These are phyloP conservation scores for Lysandra coridon DNA, from an alignment of 2,888 invertebrate genomes.

Conservation along the genomic window DNA sequence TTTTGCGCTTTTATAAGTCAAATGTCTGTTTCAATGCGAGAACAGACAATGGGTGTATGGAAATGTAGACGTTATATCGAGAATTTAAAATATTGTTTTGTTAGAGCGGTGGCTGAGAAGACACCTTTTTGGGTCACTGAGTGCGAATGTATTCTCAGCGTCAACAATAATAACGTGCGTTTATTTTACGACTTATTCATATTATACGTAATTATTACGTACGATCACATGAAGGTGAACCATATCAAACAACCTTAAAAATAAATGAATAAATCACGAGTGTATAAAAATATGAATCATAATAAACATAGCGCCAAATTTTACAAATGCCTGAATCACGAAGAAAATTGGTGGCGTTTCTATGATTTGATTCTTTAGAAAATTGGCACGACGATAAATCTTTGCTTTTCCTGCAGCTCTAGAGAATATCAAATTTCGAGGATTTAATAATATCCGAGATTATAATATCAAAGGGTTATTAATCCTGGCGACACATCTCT, in stretches of 20 bases:
- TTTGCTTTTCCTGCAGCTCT: too few relatives aligned
- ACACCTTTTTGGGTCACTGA: slow-evolving; percentile 26
- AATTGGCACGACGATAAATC: too few relatives aligned
- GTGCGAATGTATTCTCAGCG: neutral
- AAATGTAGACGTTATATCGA: neutral
- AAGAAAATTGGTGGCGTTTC: neutral
- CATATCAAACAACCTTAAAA: neutral
- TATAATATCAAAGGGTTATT: too few relatives aligned
- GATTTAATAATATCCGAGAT: too few relatives aligned
- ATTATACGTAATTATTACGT: neutral
- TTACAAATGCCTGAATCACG: neutral
- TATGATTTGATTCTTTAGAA: neutral
- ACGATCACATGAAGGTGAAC: neutral
- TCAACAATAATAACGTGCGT: neutral
- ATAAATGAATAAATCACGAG: neutral
- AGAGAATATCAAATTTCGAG: too few relatives aligned
- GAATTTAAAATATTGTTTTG: slow-evolving; percentile 4
- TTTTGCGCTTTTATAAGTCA: neutral
- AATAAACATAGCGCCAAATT: neutral
- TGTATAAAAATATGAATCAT: neutral
- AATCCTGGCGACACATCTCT: too few relatives aligned
- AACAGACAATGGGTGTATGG: neutral
- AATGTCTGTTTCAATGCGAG: neutral
- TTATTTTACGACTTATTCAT: slow-evolving; percentile 1
- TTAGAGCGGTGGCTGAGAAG: slow-evolving; percentile 6